Base-by-base conservation (phyloP, 2,888 invertebrate species). In the Eupithecia vulgata region DNA sequence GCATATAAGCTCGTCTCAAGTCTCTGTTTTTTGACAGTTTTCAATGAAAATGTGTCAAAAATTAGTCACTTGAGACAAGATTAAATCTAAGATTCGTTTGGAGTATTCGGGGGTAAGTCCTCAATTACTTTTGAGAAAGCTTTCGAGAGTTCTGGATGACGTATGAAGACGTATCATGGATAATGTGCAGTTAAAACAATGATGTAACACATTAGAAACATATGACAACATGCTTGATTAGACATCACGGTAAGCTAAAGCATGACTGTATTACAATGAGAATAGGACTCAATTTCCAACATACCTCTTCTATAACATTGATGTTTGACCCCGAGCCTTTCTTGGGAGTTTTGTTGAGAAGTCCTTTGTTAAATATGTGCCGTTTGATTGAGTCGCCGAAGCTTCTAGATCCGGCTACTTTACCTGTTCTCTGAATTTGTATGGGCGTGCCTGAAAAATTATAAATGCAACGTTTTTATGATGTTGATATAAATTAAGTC, bases 311-410 rank as follows among this genome's bases (percentile, higher is more conserved):
- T 30, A 94, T 88, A 7, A 90, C 87, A 77, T 88, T 89, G 59
- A 93, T 92, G 72, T 82, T 84, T 3, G 89, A 85, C 0, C 87
- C 90, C 1, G 93, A 93, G 0, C 93, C 93, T 80, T 95, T 95
- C 85, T 95, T 95, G 5, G 94, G 94, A 1, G 95, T 94, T 77
- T 93, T 94, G 74, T 94, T 95, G 64, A 95, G 86, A 6, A 96
- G 87, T 8, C 95, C 96, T 85, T 97, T 97, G 84, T 97, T 96
- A 84, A 98, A 98, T 74, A 97, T 97, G 83, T 97, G 97, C 82
- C 97, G 96, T 88, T 97, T 98, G 79, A 98, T 97, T 0, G 97
- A 97, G 84, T 97, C 97, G 0, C 97, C 97, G 77, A 98, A 95
- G 80, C 97, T 97, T 82, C 96, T 95, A 5, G 96, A 83, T 90